phyloP scores from a whole-genome alignment of 2,113 vertebrate genomes.

The Callipepla californica region DNA sequence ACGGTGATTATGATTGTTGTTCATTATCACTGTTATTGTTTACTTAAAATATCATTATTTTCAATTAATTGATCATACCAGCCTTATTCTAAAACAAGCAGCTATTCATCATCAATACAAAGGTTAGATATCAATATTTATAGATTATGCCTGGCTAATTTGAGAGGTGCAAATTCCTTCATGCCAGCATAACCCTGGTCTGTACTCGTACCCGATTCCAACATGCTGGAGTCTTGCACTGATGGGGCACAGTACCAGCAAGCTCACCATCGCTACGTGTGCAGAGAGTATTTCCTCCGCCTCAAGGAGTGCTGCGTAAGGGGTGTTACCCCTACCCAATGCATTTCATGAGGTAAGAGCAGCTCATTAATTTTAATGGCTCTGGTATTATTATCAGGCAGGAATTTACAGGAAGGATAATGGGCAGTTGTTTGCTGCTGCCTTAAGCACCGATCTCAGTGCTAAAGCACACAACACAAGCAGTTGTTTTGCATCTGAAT shows the following conservation, averaged over 20 bases:
- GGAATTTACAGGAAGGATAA: neutral
- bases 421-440: neutral
- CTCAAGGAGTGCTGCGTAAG: neutral
- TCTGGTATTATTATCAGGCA: conserved; percentile 6
- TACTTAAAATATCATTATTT: neutral
- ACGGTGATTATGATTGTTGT: neutral
- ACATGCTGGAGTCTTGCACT: too few relatives aligned
- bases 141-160: accelerated
- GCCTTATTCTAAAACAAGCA: neutral
- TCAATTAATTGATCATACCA: conserved; percentile 30
- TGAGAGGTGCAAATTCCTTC: neutral
- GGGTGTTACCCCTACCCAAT: neutral
- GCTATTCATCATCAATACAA: neutral
- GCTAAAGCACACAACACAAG: accelerated
- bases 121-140: neutral
- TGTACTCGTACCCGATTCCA: accelerated
- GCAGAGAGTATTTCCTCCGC: neutral
- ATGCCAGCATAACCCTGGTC: too few relatives aligned
- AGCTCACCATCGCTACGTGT: accelerated
- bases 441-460: neutral
- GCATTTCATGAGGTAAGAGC: neutral
- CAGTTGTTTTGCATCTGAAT: neutral
- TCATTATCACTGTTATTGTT: neutral
- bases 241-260: accelerated
- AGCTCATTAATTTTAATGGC: conserved; percentile 26